Evolutionary conservation across 1,140 invertebrate species (phyloP).

Genomic region (Drosophila nebulosa): DNA sequence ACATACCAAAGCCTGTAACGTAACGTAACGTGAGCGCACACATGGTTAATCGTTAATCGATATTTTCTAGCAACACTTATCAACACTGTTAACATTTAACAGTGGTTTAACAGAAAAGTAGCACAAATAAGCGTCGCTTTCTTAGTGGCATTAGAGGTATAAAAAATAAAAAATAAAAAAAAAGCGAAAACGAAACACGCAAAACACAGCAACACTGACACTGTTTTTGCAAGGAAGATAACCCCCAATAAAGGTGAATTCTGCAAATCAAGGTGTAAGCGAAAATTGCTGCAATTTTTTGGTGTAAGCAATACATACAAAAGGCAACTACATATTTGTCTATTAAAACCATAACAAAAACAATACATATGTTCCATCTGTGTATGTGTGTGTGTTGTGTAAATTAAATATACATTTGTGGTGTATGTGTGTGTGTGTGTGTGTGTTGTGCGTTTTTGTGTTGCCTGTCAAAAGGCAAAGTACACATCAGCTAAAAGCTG

Average conservation of each 20-base stretch:
- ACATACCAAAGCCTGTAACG: not conserved
- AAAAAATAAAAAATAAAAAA: no score
- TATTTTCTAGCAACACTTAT: not conserved
- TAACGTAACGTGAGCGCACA: not conserved
- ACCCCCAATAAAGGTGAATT: no score
- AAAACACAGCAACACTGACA: no score
- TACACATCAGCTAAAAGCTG: constrained; percentile 9
- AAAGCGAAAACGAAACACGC: no score
- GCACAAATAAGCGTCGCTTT: no score
- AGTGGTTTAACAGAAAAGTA: no score
- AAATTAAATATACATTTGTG: not conserved
- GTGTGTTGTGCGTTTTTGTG: not conserved
- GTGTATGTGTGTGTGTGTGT: not conserved
- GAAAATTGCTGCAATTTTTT: not conserved
- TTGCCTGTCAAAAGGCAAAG: constrained; percentile 7
- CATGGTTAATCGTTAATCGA: not conserved
- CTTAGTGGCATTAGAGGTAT: no score
- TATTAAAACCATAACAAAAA: not conserved
- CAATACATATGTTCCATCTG: not conserved
- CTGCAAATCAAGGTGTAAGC: not conserved
- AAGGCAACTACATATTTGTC: not conserved
- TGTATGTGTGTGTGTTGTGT: not conserved
- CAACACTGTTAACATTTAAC: no score
- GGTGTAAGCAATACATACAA: not conserved
- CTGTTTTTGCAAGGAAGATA: no score